Base-by-base conservation (phyloP, 2,888 invertebrate species). In the Chrysolina americana region DNA sequence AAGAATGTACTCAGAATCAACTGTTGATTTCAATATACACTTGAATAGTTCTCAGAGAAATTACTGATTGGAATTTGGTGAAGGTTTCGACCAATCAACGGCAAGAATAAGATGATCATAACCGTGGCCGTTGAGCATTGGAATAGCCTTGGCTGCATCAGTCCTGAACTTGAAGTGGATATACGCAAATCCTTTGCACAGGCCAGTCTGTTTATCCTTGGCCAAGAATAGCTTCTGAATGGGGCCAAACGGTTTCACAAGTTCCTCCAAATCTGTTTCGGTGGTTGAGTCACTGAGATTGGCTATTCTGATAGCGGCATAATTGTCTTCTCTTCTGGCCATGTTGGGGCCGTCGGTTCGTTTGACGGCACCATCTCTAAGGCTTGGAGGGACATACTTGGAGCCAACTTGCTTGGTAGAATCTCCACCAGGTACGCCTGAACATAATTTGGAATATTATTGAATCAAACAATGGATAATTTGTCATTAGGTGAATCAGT, bases 11-110 rank as follows among this genome's bases (percentile, higher is more conserved):
- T 36, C 36, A 36, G 8, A 44, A 3, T 2, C 15, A 44, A 44
- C 44, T 44, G 44, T 44, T 44, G 15, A 64, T 65, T 65, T 65
- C 48, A 65, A 19, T 48, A 21, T 53, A 53, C 21, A 53, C 53
- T 53, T 19, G 13, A 13, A 4, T 53, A 0, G 10, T 13, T 59
- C 23, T 11, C 19, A 13, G 17, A 62, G 23, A 56, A 59, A 62
- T 70, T 74, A 76, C 28, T 74, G 72, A 62, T 70, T 76, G n/a
- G 76, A 64, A 70, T 72, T 77, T 65, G 74, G 6, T 53, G 66
- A 53, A 4, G 96, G 96, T 87, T 98, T 98, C 0, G 98, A 98
- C 98, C 98, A 99, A 89, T 99, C 98, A n/a, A 98, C 99, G 88
- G 93, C 97, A 70, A 99, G 91, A 88, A 99, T 99, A 82, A 99